These are phyloP conservation scores for Acridotheres tristis DNA, from an alignment of 2,797 vertebrate genomes.

Conservation along the genomic window DNA sequence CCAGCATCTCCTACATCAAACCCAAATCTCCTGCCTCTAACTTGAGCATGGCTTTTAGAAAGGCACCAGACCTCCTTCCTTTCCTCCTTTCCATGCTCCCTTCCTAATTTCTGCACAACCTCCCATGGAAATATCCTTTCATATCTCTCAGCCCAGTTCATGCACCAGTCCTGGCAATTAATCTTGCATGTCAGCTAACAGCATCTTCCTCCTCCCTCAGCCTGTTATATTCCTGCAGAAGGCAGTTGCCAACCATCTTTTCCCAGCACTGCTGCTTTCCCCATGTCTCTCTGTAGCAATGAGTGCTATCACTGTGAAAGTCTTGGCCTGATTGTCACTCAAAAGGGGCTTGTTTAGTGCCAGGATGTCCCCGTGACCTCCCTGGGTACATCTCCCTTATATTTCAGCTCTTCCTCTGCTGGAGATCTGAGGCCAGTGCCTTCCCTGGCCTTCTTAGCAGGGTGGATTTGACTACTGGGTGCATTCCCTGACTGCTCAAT, in stretches of 20 bases:
- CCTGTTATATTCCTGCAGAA: background rate
- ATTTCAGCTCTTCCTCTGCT: background rate
- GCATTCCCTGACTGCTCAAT: background rate
- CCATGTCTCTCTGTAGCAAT: background rate
- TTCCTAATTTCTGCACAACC: background rate
- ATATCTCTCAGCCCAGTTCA: background rate
- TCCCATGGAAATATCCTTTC: background rate
- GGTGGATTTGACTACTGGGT: background rate
- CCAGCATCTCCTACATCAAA: background rate
- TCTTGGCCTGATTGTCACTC: background rate
- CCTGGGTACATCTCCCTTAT: background rate
- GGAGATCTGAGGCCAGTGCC: background rate
- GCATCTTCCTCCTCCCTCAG: background rate
- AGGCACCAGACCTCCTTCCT: background rate
- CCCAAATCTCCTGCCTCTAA: background rate
- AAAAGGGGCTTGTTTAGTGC: background rate
- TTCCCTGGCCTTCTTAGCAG: background rate
- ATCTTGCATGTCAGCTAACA: background rate
- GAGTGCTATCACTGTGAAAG: background rate
- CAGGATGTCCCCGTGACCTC: background rate
- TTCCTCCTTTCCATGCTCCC: background rate
- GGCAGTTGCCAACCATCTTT: background rate
- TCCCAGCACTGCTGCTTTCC: background rate
- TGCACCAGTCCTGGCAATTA: background rate
- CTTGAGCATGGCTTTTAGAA: rapidly evolving